Base-by-base conservation (phyloP, 2,888 invertebrate genomes). In the Athalia circularis region DNA sequence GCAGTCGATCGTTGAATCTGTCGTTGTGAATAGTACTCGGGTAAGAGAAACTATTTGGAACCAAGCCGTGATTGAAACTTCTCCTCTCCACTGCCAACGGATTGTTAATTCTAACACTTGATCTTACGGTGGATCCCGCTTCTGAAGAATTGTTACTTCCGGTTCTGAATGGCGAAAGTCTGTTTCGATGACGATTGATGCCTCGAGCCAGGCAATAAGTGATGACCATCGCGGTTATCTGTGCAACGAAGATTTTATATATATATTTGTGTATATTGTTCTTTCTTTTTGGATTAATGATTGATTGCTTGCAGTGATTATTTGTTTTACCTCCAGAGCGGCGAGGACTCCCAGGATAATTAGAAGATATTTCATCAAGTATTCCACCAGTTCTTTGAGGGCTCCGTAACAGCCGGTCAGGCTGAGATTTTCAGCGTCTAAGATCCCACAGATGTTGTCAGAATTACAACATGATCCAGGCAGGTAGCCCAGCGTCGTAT, bases 391-490 rank as follows among this genome's bases (percentile, higher is more conserved):
- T 15, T 75, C 43, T 29, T 68, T 48, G 3, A 68, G 68, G 9
- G 62, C 64, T 5, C 1, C n/a, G 45, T 80, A 74, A 6, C 65
- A 65, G 7, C 74, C 70, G 4, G 13, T 61, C 13, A 54, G 45
- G 15, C 13, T 65, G 65, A 77, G 62, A 67, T 15, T 48, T 13
- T 59, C 8, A 54, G 64, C 9, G 29, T 72, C 52, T 8, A 29
- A 9, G 70, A 75, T 43, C n/a, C 45, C 62, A 9, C 54, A 52
- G 15, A 54, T 13, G 43, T 11, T 77, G 43, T 50, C 57, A 65
- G 77, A 78, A 54, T 67, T 62, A 59, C 81, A 79, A 15, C 79
- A 76, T 2, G 80, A 79, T 62, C 68, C 65, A 0, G 81, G 80
- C 8, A 79, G 15, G 62, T 75, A 64, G 43, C 72, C 72, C 9